Evolutionary conservation across 2,797 vertebrate species (phyloP), one percentile per base, ranked within the genome.

Genomic region (Bryconaethiops microstoma): DNA sequence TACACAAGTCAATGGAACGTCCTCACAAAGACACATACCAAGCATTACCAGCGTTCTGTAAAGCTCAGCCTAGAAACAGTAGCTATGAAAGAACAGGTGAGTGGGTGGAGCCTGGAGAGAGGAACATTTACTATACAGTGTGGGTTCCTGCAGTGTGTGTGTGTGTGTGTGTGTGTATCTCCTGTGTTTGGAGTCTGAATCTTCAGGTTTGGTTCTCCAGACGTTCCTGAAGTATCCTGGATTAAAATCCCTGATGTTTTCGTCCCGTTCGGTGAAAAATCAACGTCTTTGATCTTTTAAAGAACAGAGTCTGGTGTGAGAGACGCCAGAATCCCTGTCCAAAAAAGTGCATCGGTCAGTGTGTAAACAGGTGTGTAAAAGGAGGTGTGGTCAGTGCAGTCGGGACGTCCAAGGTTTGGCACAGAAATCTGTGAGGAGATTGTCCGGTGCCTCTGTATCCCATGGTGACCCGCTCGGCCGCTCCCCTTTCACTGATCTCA

Each of bases 341-440:
- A 77, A 78, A 2, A 94, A 94, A 95, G 94, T 95, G 93, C 93
- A 92, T 93, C 89, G 74, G 90, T 94, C 93, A 94, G 93, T 93
- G 93, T 94, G 92, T 93, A 94, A 94, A 94, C 91, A 94, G 91
- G 83, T 42, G 86, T 88, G 87, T 89, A 90, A 40, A 90, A 9
- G 69, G 69, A 59, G 39, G 81, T 89, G 84, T 84, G 78, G 80
- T 90, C 78, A 75, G 84, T 89, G 90, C 90, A 82, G 48, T 40
- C 55, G 82, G 64, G 85, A 89, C 90, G 87, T 85, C 86, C 91
- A 90, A 90, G 80, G 87, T 91, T 92, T 92, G 90, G 89, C 90
- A 91, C 12, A 7, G 19, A 54, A 57, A 64, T 57, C 23, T 13
- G 23, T 71, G n/a, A n/a, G n/a, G 40, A 25, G 65, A 76, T 45